Percentiles rank a stretch among this genome's conserved stretches.
phyloP scores from a whole-genome alignment of 2,888 invertebrate genomes.

The Dendrolimus pini region DNA sequence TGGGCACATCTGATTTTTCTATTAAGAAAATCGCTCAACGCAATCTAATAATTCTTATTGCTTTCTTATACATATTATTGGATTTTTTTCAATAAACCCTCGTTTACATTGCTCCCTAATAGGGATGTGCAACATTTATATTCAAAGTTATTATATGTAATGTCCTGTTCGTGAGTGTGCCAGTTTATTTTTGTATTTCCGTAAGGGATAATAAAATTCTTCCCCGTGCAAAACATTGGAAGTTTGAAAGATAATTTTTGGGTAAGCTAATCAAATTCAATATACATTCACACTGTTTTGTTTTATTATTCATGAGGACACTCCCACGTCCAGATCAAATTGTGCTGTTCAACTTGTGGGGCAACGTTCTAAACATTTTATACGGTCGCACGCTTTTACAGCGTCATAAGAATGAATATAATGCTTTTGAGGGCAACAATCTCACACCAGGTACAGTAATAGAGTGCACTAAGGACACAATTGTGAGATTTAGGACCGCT shows the following conservation, averaged over 20 bases:
- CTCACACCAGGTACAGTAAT: not conserved
- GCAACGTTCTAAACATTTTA: constrained; percentile 4
- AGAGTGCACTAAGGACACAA: no score
- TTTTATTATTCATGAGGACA: not conserved
- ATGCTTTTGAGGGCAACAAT: not conserved
- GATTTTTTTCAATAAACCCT: no score
- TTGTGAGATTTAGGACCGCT: no score
- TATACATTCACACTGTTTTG: not conserved
- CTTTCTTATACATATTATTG: no score
- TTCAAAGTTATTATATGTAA: no score
- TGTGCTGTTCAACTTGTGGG: not conserved
- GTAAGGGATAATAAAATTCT: not conserved
- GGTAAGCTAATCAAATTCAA: not conserved
- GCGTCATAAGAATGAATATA: not conserved
- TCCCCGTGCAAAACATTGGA: not conserved
- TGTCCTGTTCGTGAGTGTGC: no score
- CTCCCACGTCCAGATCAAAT: not conserved
- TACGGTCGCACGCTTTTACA: constrained; percentile 7
- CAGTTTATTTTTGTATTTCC: no score
- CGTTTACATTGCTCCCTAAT: no score
- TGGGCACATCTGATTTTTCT: no score
- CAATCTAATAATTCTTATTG: no score
- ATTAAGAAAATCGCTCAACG: no score
- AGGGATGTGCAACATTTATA: no score
- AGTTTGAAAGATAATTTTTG: not conserved